phyloP scores from a whole-genome alignment of 2,113 vertebrate genomes.

The Melanotaenia duboulayi region DNA sequence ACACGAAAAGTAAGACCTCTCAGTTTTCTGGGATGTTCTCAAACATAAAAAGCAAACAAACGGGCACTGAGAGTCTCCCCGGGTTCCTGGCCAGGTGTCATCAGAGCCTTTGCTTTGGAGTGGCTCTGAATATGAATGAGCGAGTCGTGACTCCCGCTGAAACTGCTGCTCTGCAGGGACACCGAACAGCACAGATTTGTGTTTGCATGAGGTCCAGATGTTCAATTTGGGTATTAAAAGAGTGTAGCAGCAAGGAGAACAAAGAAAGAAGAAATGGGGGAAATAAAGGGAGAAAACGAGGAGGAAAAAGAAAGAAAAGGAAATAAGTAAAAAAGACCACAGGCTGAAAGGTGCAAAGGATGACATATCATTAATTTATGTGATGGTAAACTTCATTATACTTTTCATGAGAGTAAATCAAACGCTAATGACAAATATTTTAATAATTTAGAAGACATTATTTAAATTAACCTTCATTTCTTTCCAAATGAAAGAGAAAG shows the following conservation, averaged over 20 bases:
- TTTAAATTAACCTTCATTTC: neutral
- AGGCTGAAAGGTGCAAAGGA: too few relatives aligned
- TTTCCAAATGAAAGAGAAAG: too few relatives aligned
- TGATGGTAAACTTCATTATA: too few relatives aligned
- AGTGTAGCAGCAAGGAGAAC: neutral
- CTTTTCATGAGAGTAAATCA: too few relatives aligned
- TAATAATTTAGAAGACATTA: too few relatives aligned
- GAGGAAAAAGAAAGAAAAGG: too few relatives aligned
- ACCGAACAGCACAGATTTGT: constrained; percentile 1
- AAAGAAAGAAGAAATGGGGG: too few relatives aligned
- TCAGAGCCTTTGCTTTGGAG: constrained; percentile 57
- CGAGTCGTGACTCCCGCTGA: constrained; percentile 70
- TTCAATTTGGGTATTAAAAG: constrained; percentile 21
- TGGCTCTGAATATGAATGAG: constrained; percentile 75
- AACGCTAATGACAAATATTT: too few relatives aligned
- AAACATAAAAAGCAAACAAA: neutral
- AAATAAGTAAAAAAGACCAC: too few relatives aligned
- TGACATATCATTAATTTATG: too few relatives aligned
- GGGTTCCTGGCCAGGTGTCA: constrained; percentile 54
- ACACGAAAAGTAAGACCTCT: constrained; percentile 6
- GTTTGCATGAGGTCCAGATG: neutral
- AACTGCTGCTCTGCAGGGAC: constrained; percentile 15
- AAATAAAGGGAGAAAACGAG: too few relatives aligned
- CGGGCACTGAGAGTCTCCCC: constrained; percentile 19
- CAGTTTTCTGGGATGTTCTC: neutral